Base-by-base conservation (phyloP, 2,797 vertebrate species). In the Pitangus sulphuratus region DNA sequence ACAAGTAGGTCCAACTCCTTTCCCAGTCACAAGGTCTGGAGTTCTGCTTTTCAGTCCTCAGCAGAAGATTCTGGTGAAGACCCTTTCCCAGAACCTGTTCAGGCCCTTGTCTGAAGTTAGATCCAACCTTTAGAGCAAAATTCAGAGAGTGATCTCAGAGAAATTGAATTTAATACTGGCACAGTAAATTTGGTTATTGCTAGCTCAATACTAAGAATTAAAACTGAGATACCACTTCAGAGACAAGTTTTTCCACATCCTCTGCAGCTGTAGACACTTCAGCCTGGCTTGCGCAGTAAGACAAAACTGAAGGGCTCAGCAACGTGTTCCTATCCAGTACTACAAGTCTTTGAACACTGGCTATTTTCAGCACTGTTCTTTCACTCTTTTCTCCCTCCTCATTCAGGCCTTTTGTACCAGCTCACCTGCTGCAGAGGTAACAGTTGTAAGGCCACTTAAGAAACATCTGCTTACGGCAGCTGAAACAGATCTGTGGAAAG, bases 361-460 rank as follows among this genome's bases (percentile, higher is more conserved):
- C 15, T 37, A 68, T 60, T 76, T 56, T 53, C 51, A 79, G 40
- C 10, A 40, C 40, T 88, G 61, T 78, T 93, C 54, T 80, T 81
- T 86, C 35, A 45, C 16, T 51, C 44, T 68, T 92, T 78, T 48
- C 51, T 74, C 65, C 70, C 47, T 75, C 47, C 47, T 70, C 51
- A 45, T 61, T 88, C 50, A 78, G 30, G 26, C 21, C 28, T 83
- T 93, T 95, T 66, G 26, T 83, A 82, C 25, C 70, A 93, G 42
- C 96, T 96, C 97, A 98, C 98, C 98, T 97, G 91, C 95, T 97
- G 95, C 98, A 98, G 40, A 98, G 96, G 95, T 98, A 98, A 84
- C 98, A 98, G 71, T 72, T 77, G 89, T 98, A 98, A 84, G 98
- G 98, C 98, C 98, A 98, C 82, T 98, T 97, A 72, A 98, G 98